Base-by-base conservation (phyloP, 2,888 invertebrate species). In the Penaeus monodon region DNA sequence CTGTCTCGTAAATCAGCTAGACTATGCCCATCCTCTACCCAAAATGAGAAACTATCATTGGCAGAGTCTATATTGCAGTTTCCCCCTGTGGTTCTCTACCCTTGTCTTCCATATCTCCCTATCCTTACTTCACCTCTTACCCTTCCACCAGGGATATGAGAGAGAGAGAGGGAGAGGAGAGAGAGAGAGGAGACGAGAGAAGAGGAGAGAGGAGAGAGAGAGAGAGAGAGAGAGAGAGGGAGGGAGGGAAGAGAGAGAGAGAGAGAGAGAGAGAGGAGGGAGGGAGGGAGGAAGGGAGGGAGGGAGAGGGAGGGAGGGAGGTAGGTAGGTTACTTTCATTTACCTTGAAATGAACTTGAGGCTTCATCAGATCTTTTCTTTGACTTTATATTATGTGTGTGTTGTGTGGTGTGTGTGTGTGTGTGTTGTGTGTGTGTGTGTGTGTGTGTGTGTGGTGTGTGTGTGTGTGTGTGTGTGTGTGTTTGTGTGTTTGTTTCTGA, bases 131-230 rank as follows among this genome's bases (percentile, higher is more conserved):
- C 4, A 29, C 14, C 17, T 2, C 17, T 17, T 27, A 70, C 20
- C 20, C 3, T 2, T 27, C 2, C 2, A 70, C 17, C 20, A 70
- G 70, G 8, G 7, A 7, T 6, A 3, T 6, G 27, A 29, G 70
- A 24, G 70, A 24, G 27, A n/a, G 70, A 70, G 20, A 70, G 29
- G 2, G 14, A n/a, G 70, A 17, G 70, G 2, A 7, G 2, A 3
- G 3, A 2, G 3, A 7, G 2, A 1, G 7, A 7, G 7, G 17
- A 29, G 27, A 70, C 1, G 7, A 2, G 8, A 7, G 7, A 3
- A 70, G 29, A 70, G 70, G 8, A 2, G 8, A 2, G 7, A 2
- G 8, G 29, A 14, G 29, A 24, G 14, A n/a, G 29, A n/a, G 29
- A 27, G n/a, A 70, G 17, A 70, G 29, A 29, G 70, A 70, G 27